A percentile compares a stretch with the other conserved stretches of the same genome.
These are phyloP conservation scores for Hoplias malabaricus DNA, from an alignment of 2,113 vertebrate species.

Conservation along the genomic window DNA sequence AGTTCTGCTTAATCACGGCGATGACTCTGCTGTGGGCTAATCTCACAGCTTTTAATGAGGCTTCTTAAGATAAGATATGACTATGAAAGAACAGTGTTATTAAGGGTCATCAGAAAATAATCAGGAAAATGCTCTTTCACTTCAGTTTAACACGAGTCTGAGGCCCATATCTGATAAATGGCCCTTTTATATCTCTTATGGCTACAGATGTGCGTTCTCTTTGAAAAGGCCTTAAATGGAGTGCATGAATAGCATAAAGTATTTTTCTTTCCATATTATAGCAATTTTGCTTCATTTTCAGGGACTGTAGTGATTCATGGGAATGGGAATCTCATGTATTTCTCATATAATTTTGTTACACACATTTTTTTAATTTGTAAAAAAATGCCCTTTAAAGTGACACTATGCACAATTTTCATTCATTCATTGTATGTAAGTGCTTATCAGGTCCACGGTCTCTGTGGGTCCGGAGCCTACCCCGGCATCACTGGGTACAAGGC, in stretches of 20 bases:
- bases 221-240: not conserved
- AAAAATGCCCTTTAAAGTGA: too few relatives aligned
- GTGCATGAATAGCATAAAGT: not conserved
- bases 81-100: not conserved
- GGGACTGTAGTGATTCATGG: too few relatives aligned
- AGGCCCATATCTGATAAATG: not conserved
- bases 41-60: not conserved
- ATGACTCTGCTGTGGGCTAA: not conserved
- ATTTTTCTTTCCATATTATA: not conserved
- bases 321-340: too few relatives aligned
- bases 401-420: too few relatives aligned
- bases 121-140: not conserved
- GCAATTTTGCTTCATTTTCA: not conserved
- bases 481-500: too few relatives aligned
- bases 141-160: not conserved
- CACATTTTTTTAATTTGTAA: too few relatives aligned
- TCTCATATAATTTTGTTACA: too few relatives aligned
- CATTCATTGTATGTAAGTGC: too few relatives aligned
- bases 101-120: not conserved
- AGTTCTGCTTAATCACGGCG: not conserved
- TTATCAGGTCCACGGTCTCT: too few relatives aligned
- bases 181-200: not conserved
- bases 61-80: constrained; percentile 1
- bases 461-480: too few relatives aligned
- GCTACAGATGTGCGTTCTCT: not conserved